Evolutionary conservation across 2,888 invertebrate species (phyloP).

Genomic region (Nephrotoma flavescens): DNA sequence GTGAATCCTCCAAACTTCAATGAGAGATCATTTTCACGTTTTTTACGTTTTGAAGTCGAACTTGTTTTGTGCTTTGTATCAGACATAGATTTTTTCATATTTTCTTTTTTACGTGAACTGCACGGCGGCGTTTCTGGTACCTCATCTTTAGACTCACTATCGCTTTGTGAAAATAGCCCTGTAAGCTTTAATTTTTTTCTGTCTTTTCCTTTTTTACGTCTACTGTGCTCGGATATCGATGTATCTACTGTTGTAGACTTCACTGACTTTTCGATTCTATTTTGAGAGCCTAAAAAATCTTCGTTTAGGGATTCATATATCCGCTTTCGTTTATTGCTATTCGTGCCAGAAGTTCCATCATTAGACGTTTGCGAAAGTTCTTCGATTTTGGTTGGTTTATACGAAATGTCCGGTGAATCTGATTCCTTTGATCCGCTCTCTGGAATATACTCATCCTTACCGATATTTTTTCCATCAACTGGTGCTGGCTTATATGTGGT

Average conservation of each 20-base stretch:
- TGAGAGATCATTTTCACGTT: background rate
- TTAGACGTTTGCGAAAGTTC: background rate
- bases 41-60: background rate
- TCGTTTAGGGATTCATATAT: background rate
- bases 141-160: background rate
- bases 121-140: background rate
- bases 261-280: background rate
- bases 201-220: background rate
- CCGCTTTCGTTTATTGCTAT: background rate
- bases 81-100: background rate
- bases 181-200: background rate
- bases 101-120: background rate
- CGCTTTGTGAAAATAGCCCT: background rate
- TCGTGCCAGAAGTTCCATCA: background rate
- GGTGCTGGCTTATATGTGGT: background rate
- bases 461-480: background rate
- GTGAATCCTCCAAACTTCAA: background rate
- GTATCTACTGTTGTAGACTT: background rate
- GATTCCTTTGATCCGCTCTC: background rate
- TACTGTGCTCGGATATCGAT: background rate
- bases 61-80: background rate
- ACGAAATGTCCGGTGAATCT: background rate
- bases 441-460: background rate
- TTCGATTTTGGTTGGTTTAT: background rate
- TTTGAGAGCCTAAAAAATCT: background rate